phyloP scores from a whole-genome alignment of 2,113 vertebrate genomes.

The Protobothrops flavoviridis region DNA sequence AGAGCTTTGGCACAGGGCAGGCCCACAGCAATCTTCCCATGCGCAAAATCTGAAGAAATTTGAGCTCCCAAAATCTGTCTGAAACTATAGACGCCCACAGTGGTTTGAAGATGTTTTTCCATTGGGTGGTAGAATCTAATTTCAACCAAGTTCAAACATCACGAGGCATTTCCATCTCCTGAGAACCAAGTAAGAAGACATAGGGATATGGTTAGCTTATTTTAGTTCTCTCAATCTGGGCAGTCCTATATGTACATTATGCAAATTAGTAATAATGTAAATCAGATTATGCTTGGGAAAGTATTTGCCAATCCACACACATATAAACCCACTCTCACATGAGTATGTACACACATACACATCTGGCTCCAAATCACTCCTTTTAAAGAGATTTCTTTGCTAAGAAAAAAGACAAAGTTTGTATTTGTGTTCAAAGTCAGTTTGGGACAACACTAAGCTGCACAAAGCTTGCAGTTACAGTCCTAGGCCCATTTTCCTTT shows the following conservation, averaged over 20 bases:
- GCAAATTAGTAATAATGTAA: background rate
- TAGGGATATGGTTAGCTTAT: background rate
- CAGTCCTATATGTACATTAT: background rate
- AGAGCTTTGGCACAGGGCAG: background rate
- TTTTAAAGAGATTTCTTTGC: background rate
- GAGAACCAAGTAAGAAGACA: background rate
- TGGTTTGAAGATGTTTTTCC: background rate
- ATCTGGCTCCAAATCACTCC: background rate
- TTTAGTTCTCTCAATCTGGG: background rate
- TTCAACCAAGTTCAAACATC: background rate
- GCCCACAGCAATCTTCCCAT: background rate
- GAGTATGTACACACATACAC: background rate
- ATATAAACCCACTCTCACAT: background rate
- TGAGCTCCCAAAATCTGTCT: background rate
- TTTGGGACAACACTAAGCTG: background rate
- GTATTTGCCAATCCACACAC: background rate
- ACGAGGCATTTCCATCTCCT: background rate
- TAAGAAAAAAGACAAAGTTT: background rate
- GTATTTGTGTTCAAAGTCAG: background rate
- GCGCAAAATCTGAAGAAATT: background rate
- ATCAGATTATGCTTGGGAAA: background rate
- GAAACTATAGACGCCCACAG: background rate
- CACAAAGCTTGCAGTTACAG: background rate
- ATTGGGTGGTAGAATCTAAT: background rate
- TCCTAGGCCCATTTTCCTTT: background rate